Base-by-base conservation (phyloP, 2,888 invertebrate genomes). In the Athalia circularis region DNA sequence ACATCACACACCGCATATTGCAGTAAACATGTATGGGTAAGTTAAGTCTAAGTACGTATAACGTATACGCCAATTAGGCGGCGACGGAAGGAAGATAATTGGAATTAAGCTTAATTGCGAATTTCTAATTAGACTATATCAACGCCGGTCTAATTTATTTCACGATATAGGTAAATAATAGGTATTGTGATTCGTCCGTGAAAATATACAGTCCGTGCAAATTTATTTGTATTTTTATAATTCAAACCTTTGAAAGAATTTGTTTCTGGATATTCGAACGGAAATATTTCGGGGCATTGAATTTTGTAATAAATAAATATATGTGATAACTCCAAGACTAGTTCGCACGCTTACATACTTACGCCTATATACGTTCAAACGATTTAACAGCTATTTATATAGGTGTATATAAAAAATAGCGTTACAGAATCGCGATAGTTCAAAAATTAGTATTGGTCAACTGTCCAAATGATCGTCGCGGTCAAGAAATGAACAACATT, bases 71-170 rank as follows among this genome's bases (percentile, higher is more conserved):
- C 59, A 72, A 72, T 72, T 72, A 72, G 43, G 59, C 43, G 72
- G 57, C 72, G 72, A 59, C 57, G 47, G 72, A 72, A 72, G 70
- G 29, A 29, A 45, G n/a, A 15, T 72, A 72, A 59, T 72, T 72
- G 45, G 29, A 47, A 59, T 59, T 13, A n/a, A 52, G 59, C 59
- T 72, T 72, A 72, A 72, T 72, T 72, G 59, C 72, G 43, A 72
- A 72, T 72, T 72, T 7, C 13, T 72, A 72, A 72, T 72, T 72
- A 72, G 59, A 72, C n/a, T 13, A n/a, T n/a, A 47, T 47, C 52
- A 29, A 59, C 29, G 15, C 29, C n/a, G n/a, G 72, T 29, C 57
- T 72, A 72, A 72, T 72, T 72, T 59, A 72, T 59, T 54, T 54
- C 54, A 54, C 4, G 29, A 4, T 54, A 11, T 3, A 54, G n/a